Evolutionary conservation across 2,113 vertebrate genomes (phyloP), one percentile per base, ranked within the genome.

Genomic region (Mustelus asterias): DNA sequence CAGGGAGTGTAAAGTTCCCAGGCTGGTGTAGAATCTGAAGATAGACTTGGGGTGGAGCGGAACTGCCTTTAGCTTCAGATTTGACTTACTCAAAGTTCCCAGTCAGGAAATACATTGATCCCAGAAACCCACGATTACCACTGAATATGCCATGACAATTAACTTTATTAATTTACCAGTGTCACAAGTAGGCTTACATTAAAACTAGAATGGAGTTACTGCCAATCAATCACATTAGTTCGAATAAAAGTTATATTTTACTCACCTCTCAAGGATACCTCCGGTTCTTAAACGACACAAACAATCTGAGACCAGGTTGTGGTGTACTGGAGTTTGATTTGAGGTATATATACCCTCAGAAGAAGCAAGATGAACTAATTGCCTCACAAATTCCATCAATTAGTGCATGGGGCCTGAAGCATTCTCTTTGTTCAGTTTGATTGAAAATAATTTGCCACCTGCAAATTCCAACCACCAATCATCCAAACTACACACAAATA

Each of bases 331-430:
- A 63, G 88, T 37, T 93, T 93, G 33, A 63, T 1, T 9, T 65
- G 89, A n/a, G n/a, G 60, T 93, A 37, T 67, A 93, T 65, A 65
- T 65, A 93, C 18, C 33, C 18, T 93, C 22, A 67, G 20, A 93
- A 93, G 60, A 22, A 65, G 60, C 89, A 93, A 93, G n/a, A 22
- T 93, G n/a, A 93, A 93, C 89, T 37, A 67, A 65, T 65, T 92
- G 29, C 33, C 89, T 92, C 58, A 29, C n/a, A 65, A 92, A 92
- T 33, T 92, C 89, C 89, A 93, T 9, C 60, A 90, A 63, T 90
- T 90, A 60, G 88, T 33, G 33, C 54, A 58, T 11, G 2, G 88
- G 54, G 24, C 26, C 29, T 63, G 18, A 65, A 63, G 60, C n/a
- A 93, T 67, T 67, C 65, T 37, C 33, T 93, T 93, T 65, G 60